Conservation (phyloP, 2,797 vertebrate genomes). For the Crotalus adamanteus region DNA sequence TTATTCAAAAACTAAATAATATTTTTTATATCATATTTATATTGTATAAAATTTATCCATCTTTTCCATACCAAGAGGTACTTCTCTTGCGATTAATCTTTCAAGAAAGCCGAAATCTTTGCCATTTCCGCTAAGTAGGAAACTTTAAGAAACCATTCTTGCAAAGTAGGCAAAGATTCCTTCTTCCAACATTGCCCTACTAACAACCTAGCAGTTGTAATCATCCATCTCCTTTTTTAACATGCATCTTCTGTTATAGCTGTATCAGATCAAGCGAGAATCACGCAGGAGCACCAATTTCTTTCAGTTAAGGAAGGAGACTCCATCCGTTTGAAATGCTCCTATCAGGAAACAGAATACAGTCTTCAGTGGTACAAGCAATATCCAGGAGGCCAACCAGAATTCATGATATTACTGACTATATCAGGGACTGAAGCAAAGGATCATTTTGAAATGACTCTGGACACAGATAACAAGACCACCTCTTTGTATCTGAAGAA, state of each 20-base stretch:
- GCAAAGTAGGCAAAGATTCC: too few species aligned
- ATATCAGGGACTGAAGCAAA: not conserved
- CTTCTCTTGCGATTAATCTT: too few species aligned
- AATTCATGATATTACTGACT: not conserved
- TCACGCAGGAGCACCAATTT: not conserved
- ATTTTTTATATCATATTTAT: too few species aligned
- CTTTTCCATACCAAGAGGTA: too few species aligned
- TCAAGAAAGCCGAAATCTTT: too few species aligned
- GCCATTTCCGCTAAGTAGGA: too few species aligned
- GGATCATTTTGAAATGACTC: not conserved
- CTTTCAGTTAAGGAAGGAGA: slow-evolving; percentile 20
- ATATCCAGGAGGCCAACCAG: not conserved
- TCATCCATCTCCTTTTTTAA: not conserved
- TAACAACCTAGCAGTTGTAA: too few species aligned
- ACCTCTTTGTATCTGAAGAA: not conserved
- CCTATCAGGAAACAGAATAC: not conserved
- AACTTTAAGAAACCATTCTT: too few species aligned
- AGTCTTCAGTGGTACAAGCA: slow-evolving; percentile 38
- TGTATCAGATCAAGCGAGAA: not conserved
- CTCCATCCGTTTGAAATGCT: slow-evolving; percentile 19
- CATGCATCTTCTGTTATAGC: not conserved
- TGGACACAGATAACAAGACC: not conserved
- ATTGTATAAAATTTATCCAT: too few species aligned
- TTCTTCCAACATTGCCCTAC: too few species aligned
- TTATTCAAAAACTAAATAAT: too few species aligned